Base-by-base conservation (phyloP, 2,113 vertebrate genomes). In the Salvelinus sp. region DNA sequence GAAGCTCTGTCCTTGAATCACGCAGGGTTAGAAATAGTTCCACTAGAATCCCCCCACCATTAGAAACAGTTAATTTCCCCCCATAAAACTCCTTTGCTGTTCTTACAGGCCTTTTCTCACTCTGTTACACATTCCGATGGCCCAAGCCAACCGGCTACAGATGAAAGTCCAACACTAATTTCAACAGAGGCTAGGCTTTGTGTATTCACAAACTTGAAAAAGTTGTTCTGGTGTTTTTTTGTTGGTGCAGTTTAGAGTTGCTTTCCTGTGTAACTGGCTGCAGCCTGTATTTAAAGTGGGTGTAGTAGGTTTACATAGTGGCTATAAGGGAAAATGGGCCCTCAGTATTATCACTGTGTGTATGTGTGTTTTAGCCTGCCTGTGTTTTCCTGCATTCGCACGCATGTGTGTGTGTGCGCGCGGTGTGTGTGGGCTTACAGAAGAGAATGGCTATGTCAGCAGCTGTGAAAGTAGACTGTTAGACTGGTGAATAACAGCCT, bases 251-350 rank as follows among this genome's bases (percentile, higher is more conserved):
- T 83, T 81, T 77, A 66, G 71, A 60, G 4, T 84, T 82, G 74
- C 50, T 67, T 86, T 76, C 76, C 79, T 79, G 66, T 78, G 77
- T 87, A 79, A 73, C 80, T 82, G 81, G 84, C 83, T 87, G 87
- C 75, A 91, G 88, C 89, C 82, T 88, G 85, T 88, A 91, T 80
- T 93, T 92, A 90, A 89, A 88, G 66, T 77, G 85, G 89, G 88
- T 88, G 91, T 89, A 83, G 83, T 85, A 89, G 13, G 81, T 88
- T 87, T 88, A 82, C 85, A 90, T 83, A 86, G 83, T 82, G 74
- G 87, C 88, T 88, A 89, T 92, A 90, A 90, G 70, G 88, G 85
- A 86, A 83, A 90, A 89, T 88, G 74, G 73, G 70, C 75, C 80
- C 83, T 87, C 80, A 76, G 77, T 85, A 78, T 88, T 90, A 90